Percentiles rank a stretch among this genome's conserved stretches.
Conservation (phyloP, 2,113 vertebrate species). For the Smithornis capensis region DNA sequence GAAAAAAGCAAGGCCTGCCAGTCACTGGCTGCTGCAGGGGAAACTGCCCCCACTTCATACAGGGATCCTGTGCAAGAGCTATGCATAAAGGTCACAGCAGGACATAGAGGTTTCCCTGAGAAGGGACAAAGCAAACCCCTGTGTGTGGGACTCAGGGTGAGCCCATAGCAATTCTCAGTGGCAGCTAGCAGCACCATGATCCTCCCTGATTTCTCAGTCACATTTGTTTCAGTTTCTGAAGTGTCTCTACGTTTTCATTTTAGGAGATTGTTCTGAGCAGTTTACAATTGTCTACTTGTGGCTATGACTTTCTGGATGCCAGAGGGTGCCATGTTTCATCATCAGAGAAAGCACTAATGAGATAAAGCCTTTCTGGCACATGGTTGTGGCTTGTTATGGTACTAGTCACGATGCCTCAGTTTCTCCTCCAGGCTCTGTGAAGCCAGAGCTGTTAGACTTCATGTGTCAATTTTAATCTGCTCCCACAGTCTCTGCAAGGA, state of each 20-base stretch:
- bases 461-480: not conserved
- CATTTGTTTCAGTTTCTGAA: not conserved
- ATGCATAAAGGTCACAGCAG: not conserved
- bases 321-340: not conserved
- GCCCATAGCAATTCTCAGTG: not conserved
- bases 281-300: not conserved
- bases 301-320: not conserved
- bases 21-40: not conserved
- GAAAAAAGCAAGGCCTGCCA: not conserved
- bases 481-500: not conserved
- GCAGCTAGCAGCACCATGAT: not conserved
- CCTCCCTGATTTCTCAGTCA: not conserved
- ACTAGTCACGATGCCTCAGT: not conserved
- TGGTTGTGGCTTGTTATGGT: not conserved
- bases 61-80: not conserved
- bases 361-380: not conserved
- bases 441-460: not conserved
- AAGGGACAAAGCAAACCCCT: not conserved
- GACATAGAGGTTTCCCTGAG: not conserved
- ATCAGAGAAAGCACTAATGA: not conserved
- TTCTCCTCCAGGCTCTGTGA: not conserved
- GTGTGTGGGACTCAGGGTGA: accelerated
- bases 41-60: not conserved
- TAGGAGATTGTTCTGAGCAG: not conserved
- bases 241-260: not conserved